Evolutionary conservation across 2,113 vertebrate species (phyloP), one percentile per base, ranked within the genome.

Genomic region (Sinocyclocheilus grahami): DNA sequence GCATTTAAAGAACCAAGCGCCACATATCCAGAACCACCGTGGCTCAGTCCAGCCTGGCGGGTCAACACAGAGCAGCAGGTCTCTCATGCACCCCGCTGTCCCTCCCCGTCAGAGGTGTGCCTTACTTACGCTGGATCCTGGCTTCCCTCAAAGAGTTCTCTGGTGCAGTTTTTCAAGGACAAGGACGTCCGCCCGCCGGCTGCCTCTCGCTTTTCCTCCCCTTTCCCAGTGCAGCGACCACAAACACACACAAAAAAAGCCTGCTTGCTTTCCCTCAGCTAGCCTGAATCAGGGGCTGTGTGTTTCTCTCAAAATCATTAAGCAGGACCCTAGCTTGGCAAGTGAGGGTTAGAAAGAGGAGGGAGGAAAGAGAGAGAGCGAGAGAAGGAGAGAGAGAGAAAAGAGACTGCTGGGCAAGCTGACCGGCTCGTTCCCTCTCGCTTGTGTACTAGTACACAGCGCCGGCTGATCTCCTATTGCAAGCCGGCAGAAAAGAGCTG

Each of bases 161-260:
- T 85, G 96, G 95, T 98, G 97, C 97, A 97, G 96, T 48, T 86
- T 98, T 91, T 98, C 97, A 98, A 98, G 97, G 97, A 97, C 97
- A 97, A 97, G 85, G 92, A 97, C 95, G 94, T 96, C 95, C 96
- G 95, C 96, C 96, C 95, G 93, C 92, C 90, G 86, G 85, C 87
- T 86, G 86, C 87, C 90, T 90, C 90, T 91, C 87, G 89, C 91
- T 91, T 90, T 92, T 92, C 92, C 92, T 92, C 91, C 91, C 90
- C 82, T 89, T 86, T 86, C 60, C 92, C 94, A 89, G 76, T 79
- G 86, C 86, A 86, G 84, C 86, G 84, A 89, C 86, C 88, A 89
- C 88, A 89, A 86, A 93, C 94, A 94, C 62, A 79, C 82, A 82
- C n/a, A 51, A 63, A 51, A 63, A 90, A 92, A 89, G 90, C 87